Base-by-base conservation (phyloP, 2,113 vertebrate genomes). In the Connochaetes taurinus region DNA sequence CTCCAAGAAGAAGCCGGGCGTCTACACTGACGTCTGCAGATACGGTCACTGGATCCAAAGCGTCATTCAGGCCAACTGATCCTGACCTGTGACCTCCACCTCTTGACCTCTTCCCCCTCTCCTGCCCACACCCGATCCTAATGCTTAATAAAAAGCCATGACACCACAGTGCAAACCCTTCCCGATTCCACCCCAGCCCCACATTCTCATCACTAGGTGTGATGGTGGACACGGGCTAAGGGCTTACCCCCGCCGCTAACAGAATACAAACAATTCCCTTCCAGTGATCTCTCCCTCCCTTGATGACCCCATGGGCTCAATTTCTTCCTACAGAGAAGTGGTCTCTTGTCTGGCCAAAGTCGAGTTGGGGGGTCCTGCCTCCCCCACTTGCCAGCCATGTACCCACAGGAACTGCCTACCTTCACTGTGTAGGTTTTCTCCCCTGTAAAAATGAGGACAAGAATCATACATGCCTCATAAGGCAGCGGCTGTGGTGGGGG, bases 21-120 rank as follows among this genome's bases (percentile, higher is more conserved):
- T 98, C 93, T 98, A 98, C 29, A 98, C 98, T 0, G 16, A 97
- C 0, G 83, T 98, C 86, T 98, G 98, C 50, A 89, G 82, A 94
- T 96, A 98, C 1, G 1, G 16, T 53, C 47, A 5, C 23, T 98
- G 98, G 98, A 95, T 98, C 62, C 60, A 15, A 31, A 98, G 27
- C 43, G 67, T 40, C 52, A 97, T 98, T 25, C 64, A 27, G n/a
- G 11, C 9, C 89, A 52, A 91, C 29, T 16, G 57, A 62, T 17
- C 45, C 67, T 91, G 53, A 52, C 55, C 1, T 10, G 33, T 13
- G 91, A 57, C 88, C 14, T 3, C 58, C 15, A 33, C 9, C 76
- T 45, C 55, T 33, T 36, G 57, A 76, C 64, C 57, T 74, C 71
- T 80, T 43, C 25, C 8, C 58, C 21, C 6, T 27, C 23, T 6